Evolutionary conservation across 2,113 vertebrate genomes (phyloP), one percentile per base, ranked within the genome.

Genomic region (Colius striatus): DNA sequence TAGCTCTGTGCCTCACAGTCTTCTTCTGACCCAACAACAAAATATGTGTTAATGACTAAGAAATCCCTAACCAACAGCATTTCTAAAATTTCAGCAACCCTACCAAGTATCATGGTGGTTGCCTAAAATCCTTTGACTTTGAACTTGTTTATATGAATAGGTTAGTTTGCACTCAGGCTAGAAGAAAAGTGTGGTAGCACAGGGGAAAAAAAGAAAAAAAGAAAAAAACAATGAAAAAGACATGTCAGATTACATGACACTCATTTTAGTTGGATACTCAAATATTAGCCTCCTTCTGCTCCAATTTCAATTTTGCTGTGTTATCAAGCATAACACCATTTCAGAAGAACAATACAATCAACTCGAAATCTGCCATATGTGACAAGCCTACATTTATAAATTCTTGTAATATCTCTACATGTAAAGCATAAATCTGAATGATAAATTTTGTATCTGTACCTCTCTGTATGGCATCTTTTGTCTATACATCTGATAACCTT

Each of bases 291-390:
- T 54, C 30, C 16, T 94, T 66, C 74, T 55, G 18, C 45, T 90
- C 18, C 67, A 84, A 60, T 83, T 95, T 95, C 47, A 65, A 82
- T 95, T 95, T 94, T 61, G 3, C 82, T 89, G 91, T 95, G 58
- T 87, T 87, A 55, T 83, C 89, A 94, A 85, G 60, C 29, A 2
- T 89, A 87, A 73, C 83, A 88, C 16, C 9, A 67, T 77, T 95
- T 84, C 76, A 83, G 61, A 94, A 0, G 11, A 95, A 92, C 54
- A 63, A 29, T 74, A 67, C 7, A 17, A 63, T 80, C 72, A 86
- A 80, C 36, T 53, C 18, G 51, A 38, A 55, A 77, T 41, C 38
- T 90, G 63, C 50, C 29, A 67, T 43, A 91, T 0, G 11, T 67
- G 55, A 72, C 34, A 85, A 94, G 23, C 9, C 16, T 88, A 68